phyloP scores from a whole-genome alignment of 2,888 invertebrate genomes.

The Parascotia fuliginaria region DNA sequence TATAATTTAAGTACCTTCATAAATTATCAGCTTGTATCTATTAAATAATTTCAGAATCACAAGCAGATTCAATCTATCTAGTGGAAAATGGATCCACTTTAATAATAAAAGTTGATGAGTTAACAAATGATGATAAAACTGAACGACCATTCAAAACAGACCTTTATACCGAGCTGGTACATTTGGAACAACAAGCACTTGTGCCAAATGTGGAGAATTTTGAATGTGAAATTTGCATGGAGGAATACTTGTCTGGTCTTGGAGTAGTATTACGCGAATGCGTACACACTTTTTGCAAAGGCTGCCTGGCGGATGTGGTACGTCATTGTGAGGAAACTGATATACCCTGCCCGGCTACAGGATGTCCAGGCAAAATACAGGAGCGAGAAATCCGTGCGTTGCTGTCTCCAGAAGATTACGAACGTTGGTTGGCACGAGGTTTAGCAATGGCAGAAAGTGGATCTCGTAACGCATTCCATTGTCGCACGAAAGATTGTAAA shows the following conservation, averaged over 20 bases:
- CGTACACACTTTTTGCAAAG: constrained; percentile 93
- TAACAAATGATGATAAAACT: no score
- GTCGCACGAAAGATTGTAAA: constrained; percentile 94
- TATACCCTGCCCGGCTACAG: constrained; percentile 93
- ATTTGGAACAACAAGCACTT: constrained; percentile 90
- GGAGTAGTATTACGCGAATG: constrained; percentile 94
- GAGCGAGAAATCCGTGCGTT: constrained; percentile 92
- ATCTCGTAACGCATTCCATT: constrained; percentile 93
- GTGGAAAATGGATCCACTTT: no score
- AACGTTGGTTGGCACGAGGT: constrained; percentile 92
- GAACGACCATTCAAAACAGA: constrained; percentile 35
- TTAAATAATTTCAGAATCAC: constrained; percentile 60
- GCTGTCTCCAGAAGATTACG: constrained; percentile 90
- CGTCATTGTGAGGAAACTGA: constrained; percentile 91
- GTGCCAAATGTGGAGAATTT: constrained; percentile 90
- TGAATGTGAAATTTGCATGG: constrained; percentile 94
- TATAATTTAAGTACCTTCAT: no score
- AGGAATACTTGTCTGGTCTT: constrained; percentile 86
- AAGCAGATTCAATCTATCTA: no score
- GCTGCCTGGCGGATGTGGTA: constrained; percentile 90
- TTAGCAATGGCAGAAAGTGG: constrained; percentile 93
- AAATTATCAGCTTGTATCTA: no score
- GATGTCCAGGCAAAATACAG: constrained; percentile 90
- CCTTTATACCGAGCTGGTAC: constrained; percentile 88
- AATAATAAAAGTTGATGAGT: no score